Evolutionary conservation across 2,113 vertebrate genomes (phyloP), one percentile per base, ranked within the genome.

Genomic region (Perca schrenkii): DNA sequence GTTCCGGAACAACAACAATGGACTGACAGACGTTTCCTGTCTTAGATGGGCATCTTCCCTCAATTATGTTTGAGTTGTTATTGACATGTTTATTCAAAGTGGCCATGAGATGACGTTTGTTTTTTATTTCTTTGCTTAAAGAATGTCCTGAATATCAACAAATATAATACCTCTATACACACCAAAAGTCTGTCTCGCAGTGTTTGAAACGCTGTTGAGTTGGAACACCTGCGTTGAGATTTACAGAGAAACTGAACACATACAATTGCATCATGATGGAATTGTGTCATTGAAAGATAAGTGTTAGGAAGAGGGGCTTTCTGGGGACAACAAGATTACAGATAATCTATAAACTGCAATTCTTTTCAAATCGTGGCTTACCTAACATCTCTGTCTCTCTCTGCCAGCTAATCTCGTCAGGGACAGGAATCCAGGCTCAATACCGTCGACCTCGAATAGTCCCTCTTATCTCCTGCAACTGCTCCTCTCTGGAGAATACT

Each of bases 301-400:
- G 25, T 63, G 57, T 58, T 63, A 19, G 70, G 52, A 68, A 64
- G 66, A 77, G 56, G 17, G 46, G 40, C 49, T 70, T 89, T 78
- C 56, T 77, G 62, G 31, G 68, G 47, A 86, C 74, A 79, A 82
- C 77, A 83, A 86, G 79, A 73, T 88, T 79, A 86, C 68, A 91
- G 75, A 86, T 85, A 80, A 92, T 92, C 89, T 87, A 89, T 91
- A 86, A 80, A 82, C 64, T 79, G 66, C 68, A 83, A 77, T 90
- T 87, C 77, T 88, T 89, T 88, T 83, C 79, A 86, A 83, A 83
- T 62, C 70, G 79, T 79, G 82, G 70, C 36, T 92, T 79, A 75
- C 49, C 77, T 84, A 78, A 80, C 77, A 84, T 81, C 65, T 77
- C 73, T 72, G 28, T 84, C 65, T 86, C 82, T 82, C 75, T 71